phyloP scores from a whole-genome alignment of 2,888 invertebrate species.

The Drosophila bunnanda region DNA sequence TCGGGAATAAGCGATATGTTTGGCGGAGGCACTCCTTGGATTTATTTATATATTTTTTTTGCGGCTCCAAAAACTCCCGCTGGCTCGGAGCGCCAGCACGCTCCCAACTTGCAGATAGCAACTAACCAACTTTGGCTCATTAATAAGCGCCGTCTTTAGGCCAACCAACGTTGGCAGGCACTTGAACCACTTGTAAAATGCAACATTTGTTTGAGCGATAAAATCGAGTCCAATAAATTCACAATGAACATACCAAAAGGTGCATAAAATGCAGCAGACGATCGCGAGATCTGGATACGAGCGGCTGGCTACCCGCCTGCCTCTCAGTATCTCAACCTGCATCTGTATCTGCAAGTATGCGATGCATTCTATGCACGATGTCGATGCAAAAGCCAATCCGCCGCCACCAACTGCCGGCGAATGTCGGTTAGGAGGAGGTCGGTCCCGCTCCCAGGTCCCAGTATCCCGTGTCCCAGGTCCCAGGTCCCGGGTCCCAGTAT shows the following conservation, averaged over 20 bases:
- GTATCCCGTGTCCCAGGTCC: conserved; percentile 23
- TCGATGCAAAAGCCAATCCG: conserved; percentile 33
- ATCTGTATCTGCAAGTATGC: conserved; percentile 64
- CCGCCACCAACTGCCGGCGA: conserved; percentile 8
- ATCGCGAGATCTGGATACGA: conserved; percentile 64
- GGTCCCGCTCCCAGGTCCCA: background rate
- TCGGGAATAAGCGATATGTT: conserved; percentile 38
- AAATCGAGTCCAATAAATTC: conserved; percentile 83
- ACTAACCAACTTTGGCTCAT: conserved; percentile 61
- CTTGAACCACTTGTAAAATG: conserved; percentile 81
- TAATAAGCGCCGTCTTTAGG: conserved; percentile 79
- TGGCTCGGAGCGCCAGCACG: conserved; percentile 35
- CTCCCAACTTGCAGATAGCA: conserved; percentile 37
- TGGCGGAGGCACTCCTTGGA: conserved; percentile 18
- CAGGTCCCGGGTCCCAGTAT: no score
- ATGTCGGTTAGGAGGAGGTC: conserved; percentile 19
- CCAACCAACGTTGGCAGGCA: conserved; percentile 69
- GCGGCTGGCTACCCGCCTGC: conserved; percentile 42
- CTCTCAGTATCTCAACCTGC: conserved; percentile 41
- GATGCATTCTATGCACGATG: conserved; percentile 62
- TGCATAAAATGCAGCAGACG: conserved; percentile 72
- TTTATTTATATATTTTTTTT: background rate
- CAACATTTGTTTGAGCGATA: conserved; percentile 84
- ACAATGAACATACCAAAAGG: conserved; percentile 81
- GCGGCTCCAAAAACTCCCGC: conserved; percentile 16